Base-by-base conservation (phyloP, 2,888 invertebrate species). In the Mythimna loreyi region DNA sequence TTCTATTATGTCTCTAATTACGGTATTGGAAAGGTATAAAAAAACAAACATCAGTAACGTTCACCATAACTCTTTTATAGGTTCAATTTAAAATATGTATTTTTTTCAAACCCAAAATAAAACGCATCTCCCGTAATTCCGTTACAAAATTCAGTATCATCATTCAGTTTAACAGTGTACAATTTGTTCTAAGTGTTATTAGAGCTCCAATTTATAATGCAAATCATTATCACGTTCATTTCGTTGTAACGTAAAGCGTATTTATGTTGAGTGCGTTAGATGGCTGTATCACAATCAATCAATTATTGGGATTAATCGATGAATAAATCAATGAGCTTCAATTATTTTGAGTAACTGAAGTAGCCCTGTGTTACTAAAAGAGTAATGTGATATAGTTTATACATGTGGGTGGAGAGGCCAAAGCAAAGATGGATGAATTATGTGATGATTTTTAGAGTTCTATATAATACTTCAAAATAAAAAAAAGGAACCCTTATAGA, bases 141-240 rank as follows among this genome's bases (percentile, higher is more conserved):
- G 52, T 69, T 81, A 45, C 68, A 66, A 81, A 76, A 81, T 76
- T 80, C 70, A 75, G 77, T 82, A 77, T 71, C 74, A 77, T 76
- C 72, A 81, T 79, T 79, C 69, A 81, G 74, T 80, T 70, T 70
- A 59, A 69, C 55, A 30, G 58, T 67, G 40, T 57, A 74, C 77
- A 79, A 73, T 72, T 68, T 80, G 55, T 68, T 70, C 49, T 67
- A 61, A 62, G 47, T 68, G 60, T 67, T 76, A 73, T 72, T 75
- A 70, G 72, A 80, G 67, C 71, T 75, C 69, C 53, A 69, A 80
- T 74, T 75, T 68, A 83, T 83, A 78, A 84, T 78, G 78, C 78
- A 72, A 79, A 78, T 76, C 74, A 80, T 78, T 81, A 82, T 73
- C 74, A 68, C 69, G 72, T 78, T 79, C 72, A 76, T 78, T 78